Base-by-base conservation (phyloP, 2,113 vertebrate species). In the Jaculus jaculus region DNA sequence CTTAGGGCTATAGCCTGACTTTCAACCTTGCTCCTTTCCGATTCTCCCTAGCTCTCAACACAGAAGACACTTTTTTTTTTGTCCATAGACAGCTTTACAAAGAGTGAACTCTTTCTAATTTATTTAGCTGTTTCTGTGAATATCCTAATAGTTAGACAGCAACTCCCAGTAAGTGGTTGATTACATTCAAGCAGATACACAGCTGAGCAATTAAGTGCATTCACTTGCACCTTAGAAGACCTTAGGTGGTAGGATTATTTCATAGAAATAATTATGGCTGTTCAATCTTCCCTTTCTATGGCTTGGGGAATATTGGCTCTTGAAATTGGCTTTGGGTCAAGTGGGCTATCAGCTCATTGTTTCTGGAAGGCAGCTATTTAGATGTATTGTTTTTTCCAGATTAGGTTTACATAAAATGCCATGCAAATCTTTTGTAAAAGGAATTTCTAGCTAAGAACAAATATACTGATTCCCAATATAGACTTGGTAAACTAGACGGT, bases 131-230 rank as follows among this genome's bases (percentile, higher is more conserved):
- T 92, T 92, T 97, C 51, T 97, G 96, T 96, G 96, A 97, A 96
- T 96, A 95, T 95, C 73, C 89, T 97, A 97, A 96, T 96, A 97
- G 95, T 96, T 92, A 94, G 94, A 97, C 94, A 96, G 94, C 90
- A 96, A 96, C 92, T 97, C 95, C 82, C 96, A 96, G 97, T 96
- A 96, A 97, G 97, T 95, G 97, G 96, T 97, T 97, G 97, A 97
- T 97, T 97, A 92, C 94, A 94, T 96, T 91, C 84, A 96, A 96
- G 91, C 89, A 95, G 95, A 97, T 97, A 96, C 94, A 97, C 97
- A 96, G 97, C 96, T 96, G 96, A 97, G 96, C 95, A 96, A 97
- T 97, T 97, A 97, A 96, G 73, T 89, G 78, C 81, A 92, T 94
- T 96, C 89, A 83, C 84, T 89, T 89, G 95, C 91, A 96, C 94